These are phyloP conservation scores for Kryptolebias ocellatus DNA, from an alignment of 2,797 vertebrate genomes.

Conservation along the genomic window DNA sequence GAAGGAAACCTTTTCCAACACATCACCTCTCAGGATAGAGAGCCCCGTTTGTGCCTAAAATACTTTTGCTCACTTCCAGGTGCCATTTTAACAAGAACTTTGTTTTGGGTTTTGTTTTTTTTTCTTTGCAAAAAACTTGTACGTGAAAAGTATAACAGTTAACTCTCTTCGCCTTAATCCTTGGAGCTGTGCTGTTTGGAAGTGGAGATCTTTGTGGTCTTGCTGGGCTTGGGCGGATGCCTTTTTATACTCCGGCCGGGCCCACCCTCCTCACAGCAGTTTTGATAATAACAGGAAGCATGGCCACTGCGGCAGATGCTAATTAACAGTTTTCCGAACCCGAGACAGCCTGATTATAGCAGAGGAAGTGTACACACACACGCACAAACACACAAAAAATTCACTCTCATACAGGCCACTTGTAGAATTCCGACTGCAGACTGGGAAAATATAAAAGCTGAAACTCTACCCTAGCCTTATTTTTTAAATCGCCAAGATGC, in stretches of 20 bases:
- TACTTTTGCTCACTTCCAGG: not conserved
- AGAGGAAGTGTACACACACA: slow-evolving; percentile 55
- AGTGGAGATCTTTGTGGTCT: slow-evolving; percentile 27
- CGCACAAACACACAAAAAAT: slow-evolving; percentile 34
- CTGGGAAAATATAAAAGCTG: not conserved
- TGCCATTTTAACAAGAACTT: not conserved
- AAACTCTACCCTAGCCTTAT: not conserved
- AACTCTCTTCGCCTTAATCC: not conserved
- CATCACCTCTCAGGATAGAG: no score
- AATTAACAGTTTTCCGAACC: slow-evolving; percentile 68
- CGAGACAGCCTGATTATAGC: slow-evolving; percentile 62
- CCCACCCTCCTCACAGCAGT: slow-evolving; percentile 47
- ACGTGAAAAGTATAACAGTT: not conserved
- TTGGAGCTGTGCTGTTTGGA: not conserved
- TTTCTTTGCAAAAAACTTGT: not conserved
- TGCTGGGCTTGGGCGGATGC: slow-evolving; percentile 34
- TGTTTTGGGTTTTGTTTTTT: no score
- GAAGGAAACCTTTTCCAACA: no score
- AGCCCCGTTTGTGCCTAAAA: not conserved
- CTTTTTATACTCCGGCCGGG: slow-evolving; percentile 29
- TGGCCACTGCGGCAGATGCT: slow-evolving; percentile 59
- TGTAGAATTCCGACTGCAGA: slow-evolving; percentile 1
- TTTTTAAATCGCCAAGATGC: not conserved
- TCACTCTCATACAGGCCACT: slow-evolving; percentile 17
- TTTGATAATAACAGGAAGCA: slow-evolving; percentile 75